Conservation (phyloP, 2,113 vertebrate species). For the Podocnemis expansa region DNA sequence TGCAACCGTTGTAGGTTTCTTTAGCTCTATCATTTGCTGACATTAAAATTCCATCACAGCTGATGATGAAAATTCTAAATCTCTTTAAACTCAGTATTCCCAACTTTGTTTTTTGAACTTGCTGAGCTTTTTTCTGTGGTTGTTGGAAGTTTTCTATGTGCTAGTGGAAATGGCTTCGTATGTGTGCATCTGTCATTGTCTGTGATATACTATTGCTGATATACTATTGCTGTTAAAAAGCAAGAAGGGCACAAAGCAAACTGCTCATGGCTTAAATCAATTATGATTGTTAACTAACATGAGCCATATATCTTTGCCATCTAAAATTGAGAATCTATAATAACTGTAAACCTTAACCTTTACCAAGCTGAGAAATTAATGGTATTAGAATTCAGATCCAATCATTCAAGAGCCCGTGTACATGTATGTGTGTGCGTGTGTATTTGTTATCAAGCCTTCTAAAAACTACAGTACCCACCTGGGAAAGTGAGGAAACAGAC, state of each 20-base stretch:
- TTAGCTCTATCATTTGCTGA: not conserved
- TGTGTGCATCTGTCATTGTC: conserved; percentile 4
- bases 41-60: not conserved
- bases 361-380: conserved; percentile 1
- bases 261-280: conserved; percentile 45
- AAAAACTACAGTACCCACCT: no score
- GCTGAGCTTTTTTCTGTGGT: not conserved
- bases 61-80: not conserved
- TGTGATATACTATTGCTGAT: not conserved
- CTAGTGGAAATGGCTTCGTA: not conserved
- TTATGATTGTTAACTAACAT: conserved; percentile 23
- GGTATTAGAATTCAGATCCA: conserved; percentile 8
- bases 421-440: no score
- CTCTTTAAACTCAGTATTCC: not conserved
- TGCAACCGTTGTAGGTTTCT: not conserved
- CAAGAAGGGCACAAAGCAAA: conserved; percentile 33
- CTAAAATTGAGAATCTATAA: conserved; percentile 3
- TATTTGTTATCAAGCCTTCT: no score
- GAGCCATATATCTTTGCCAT: not conserved
- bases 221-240: conserved; percentile 1
- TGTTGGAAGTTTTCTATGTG: not conserved
- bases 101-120: not conserved
- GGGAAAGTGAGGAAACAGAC: no score
- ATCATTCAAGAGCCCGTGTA: not conserved
- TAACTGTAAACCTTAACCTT: conserved; percentile 39